A percentile compares a stretch with the other conserved stretches of the same genome.
Conservation (phyloP, 37 sponge, comb jelly and placozoan genomes). For the Cladorhizidae sp. region DNA sequence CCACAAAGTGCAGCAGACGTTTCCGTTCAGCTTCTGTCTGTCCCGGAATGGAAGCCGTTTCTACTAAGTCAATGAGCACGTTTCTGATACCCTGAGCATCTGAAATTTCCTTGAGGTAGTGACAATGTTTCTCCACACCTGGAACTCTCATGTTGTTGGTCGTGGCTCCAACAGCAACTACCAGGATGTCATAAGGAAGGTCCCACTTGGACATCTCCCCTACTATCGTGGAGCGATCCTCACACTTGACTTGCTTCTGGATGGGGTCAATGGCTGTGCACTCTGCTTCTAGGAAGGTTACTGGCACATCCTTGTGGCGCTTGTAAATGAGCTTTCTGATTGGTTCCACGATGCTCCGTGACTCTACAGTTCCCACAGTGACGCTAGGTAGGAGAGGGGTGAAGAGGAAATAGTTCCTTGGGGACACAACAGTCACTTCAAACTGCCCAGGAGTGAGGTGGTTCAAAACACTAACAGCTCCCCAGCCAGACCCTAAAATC, state of each 20-base stretch:
- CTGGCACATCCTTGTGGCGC: slow-evolving; percentile 6
- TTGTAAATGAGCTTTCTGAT: slow-evolving; percentile 49
- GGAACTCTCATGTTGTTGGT: slow-evolving; percentile 64
- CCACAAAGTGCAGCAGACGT: slow-evolving; percentile 63
- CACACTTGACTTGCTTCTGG: slow-evolving; percentile 18
- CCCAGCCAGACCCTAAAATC: slow-evolving; percentile 77
- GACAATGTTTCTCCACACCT: slow-evolving; percentile 56
- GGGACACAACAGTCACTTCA: slow-evolving; percentile 67
- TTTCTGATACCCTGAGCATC: slow-evolving; percentile 65
- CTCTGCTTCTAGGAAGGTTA: slow-evolving; percentile 57
- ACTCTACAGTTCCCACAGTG: slow-evolving; percentile 76
- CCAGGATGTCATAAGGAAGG: slow-evolving; percentile 60
- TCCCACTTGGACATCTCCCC: slow-evolving; percentile 24
- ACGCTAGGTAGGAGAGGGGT: slow-evolving; percentile 75
- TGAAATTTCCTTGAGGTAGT: slow-evolving; percentile 64
- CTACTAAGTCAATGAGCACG: slow-evolving; percentile 53
- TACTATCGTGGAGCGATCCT: slow-evolving; percentile 30
- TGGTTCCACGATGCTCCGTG: slow-evolving; percentile 75
- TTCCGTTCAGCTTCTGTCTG: slow-evolving; percentile 51
- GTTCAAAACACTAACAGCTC: slow-evolving; percentile 63
- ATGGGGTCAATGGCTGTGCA: slow-evolving; percentile 46
- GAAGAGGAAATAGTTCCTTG: slow-evolving; percentile 76
- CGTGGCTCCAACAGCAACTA: slow-evolving; percentile 68
- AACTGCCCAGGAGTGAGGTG: slow-evolving; percentile 59
- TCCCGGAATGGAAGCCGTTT: slow-evolving; percentile 71